phyloP scores from a whole-genome alignment of 2,113 vertebrate genomes.

The Alligator mississippiensis region DNA sequence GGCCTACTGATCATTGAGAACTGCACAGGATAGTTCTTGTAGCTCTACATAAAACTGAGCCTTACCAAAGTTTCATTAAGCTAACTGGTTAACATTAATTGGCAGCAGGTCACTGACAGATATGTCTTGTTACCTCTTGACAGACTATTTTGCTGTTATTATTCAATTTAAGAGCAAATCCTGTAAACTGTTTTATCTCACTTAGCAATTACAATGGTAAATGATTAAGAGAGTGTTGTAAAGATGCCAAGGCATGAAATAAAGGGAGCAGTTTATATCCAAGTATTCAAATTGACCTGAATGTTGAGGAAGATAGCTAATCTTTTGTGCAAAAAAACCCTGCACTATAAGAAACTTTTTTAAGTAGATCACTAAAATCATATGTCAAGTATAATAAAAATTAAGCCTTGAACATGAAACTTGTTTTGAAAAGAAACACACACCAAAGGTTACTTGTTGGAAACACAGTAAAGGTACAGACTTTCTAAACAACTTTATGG shows the following conservation, averaged over 20 bases:
- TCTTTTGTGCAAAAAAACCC: too few species aligned
- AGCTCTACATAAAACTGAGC: neutral
- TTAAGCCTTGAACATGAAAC: neutral
- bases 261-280: neutral
- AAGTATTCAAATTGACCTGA: neutral
- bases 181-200: neutral
- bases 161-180: neutral
- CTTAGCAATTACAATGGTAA: neutral
- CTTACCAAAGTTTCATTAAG: neutral
- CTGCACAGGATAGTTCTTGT: too few species aligned
- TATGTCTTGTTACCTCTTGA: neutral
- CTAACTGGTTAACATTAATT: rapidly evolving
- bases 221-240: neutral
- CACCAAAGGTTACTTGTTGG: neutral
- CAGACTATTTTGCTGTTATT: neutral
- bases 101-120: neutral
- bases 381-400: too few species aligned
- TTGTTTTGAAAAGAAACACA: neutral
- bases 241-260: neutral
- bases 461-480: neutral
- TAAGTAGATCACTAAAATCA: too few species aligned
- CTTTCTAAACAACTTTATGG: neutral
- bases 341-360: too few species aligned
- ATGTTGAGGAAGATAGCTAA: neutral
- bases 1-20: neutral